These are phyloP conservation scores for Spilosoma lubricipeda DNA, from an alignment of 2,888 invertebrate genomes.

Conservation along the genomic window DNA sequence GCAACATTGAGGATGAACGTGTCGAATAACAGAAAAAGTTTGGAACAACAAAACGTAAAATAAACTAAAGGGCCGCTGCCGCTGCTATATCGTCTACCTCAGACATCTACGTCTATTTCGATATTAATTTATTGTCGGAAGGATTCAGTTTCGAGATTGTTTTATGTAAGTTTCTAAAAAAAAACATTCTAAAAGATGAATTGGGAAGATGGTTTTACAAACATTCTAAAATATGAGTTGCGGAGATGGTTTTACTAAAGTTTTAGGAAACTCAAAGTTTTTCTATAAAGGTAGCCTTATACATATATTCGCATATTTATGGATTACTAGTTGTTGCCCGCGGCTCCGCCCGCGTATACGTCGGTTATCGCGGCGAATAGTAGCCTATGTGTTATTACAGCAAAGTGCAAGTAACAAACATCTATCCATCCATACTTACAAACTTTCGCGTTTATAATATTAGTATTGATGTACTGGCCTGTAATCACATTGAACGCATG, in stretches of 20 bases:
- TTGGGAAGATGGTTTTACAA: not conserved
- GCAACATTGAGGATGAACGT: not conserved
- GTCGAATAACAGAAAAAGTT: conserved; percentile 4
- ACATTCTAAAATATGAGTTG: not conserved
- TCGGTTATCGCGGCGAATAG: too few species aligned
- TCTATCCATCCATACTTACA: too few species aligned
- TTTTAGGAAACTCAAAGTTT: not conserved
- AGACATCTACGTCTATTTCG: not conserved
- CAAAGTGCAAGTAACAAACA: too few species aligned
- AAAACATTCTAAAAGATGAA: not conserved
- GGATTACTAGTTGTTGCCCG: too few species aligned
- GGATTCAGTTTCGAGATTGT: not conserved
- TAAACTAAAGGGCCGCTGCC: not conserved
- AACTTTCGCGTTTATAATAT: too few species aligned
- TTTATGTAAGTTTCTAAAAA: not conserved
- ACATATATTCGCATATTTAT: too few species aligned
- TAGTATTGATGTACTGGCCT: too few species aligned
- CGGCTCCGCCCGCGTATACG: too few species aligned
- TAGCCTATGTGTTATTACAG: too few species aligned
- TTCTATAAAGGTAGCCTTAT: not conserved
- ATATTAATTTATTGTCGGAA: not conserved
- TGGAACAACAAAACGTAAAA: conserved; percentile 7
- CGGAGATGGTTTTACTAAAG: not conserved
- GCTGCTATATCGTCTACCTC: not conserved
- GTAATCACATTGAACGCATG: too few species aligned